Evolutionary conservation across 2,888 invertebrate species (phyloP), one percentile per base, ranked within the genome.

Genomic region (Orchestes rusci): DNA sequence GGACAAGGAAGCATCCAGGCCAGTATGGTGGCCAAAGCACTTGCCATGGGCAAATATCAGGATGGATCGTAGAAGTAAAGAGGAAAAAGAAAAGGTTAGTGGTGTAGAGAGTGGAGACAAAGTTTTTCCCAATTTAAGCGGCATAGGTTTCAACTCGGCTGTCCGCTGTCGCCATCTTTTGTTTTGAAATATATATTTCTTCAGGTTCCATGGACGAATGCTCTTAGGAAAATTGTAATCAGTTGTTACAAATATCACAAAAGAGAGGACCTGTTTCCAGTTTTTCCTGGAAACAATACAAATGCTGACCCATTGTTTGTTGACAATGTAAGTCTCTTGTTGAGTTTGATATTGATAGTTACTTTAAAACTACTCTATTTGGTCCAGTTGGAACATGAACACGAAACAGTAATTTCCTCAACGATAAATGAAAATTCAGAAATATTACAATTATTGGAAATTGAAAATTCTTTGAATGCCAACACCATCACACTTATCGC

Each of bases 201-300:
- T 10, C 71, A 94, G 93, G 93, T 95, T 68, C 94, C 94, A 42
- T 96, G 96, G 95, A 96, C 95, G 17, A 93, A 95, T 70, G 95
- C 95, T 18, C 73, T 96, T 57, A 78, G 95, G 37, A 92, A 94
- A 71, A 95, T 96, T 59, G 95, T 96, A 49, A 88, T 93, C 63
- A 95, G 95, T 72, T 96, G 96, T 72, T 96, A 96, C 75, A 94
- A 93, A 73, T 95, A 89, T 73, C 95, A 96, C 70, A 93, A 93
- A 0, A 78, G 95, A 56, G 94, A 94, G 71, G 95, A 96, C 69
- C 75, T 96, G 53, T 72, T 96, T 62, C 94, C 95, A 12, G 91
- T 92, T 28, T 95, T 95, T 72, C 86, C 82, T 39, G 89, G 91
- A 48, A 91, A 91, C 52, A 86, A 87, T 57, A 76, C 78, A 13